Evolutionary conservation across 2,797 vertebrate species (phyloP).

Genomic region (Poeciliopsis presidionis): DNA sequence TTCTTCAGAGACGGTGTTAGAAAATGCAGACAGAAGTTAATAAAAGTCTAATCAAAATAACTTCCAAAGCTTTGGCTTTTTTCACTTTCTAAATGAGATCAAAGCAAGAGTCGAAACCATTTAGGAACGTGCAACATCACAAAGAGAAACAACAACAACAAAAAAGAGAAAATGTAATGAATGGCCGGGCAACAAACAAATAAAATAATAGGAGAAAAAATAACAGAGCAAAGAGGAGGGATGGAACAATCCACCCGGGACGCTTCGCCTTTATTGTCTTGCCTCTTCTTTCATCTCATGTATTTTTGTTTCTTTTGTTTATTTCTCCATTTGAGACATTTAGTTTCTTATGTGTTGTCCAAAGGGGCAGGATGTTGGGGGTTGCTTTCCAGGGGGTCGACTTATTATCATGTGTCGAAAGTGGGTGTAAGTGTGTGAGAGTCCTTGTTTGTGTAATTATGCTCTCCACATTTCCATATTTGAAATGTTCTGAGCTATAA

Average conservation of each 20-base stretch:
- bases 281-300: constrained; percentile 73
- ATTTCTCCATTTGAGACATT: constrained; percentile 74
- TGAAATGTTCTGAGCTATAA: constrained; percentile 72
- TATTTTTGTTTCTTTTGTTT: constrained; percentile 78
- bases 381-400: constrained; percentile 61
- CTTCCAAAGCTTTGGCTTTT: constrained; percentile 80
- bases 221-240: constrained; percentile 71
- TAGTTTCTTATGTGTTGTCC: constrained; percentile 69
- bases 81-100: constrained; percentile 81
- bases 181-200: constrained; percentile 79
- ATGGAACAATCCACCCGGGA: constrained; percentile 72
- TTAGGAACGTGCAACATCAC: constrained; percentile 78
- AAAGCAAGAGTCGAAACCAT: constrained; percentile 81
- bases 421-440: constrained; percentile 15
- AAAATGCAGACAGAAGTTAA: constrained; percentile 70
- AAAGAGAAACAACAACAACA: constrained; percentile 70
- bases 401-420: constrained; percentile 51
- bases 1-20: constrained; percentile 74
- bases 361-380: constrained; percentile 57
- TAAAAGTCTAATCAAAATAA: constrained; percentile 82
- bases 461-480: constrained; percentile 66
- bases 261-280: constrained; percentile 71
- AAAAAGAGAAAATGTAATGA: constrained; percentile 72
- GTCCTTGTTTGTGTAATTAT: constrained; percentile 75
- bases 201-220: constrained; percentile 71